Base-by-base conservation (phyloP, 1,140 invertebrate species). In the Papilio xuthus region DNA sequence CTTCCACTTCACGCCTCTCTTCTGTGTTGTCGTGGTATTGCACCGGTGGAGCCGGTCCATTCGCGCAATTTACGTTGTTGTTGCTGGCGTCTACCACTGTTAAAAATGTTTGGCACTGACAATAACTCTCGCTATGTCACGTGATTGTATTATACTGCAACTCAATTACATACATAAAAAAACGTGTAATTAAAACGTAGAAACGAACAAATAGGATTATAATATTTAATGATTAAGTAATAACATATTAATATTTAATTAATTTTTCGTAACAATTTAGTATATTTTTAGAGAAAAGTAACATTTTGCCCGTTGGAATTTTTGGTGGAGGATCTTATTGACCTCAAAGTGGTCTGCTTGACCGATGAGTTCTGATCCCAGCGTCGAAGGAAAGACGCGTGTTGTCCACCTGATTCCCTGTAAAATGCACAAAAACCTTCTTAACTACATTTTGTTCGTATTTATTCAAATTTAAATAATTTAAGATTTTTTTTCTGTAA, bases 291-390 rank as follows among this genome's bases (percentile, higher is more conserved):
- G 88, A 92, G 91, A 13, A 92, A 82, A 81, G 86, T 91, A 9
- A 90, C 83, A 56, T 92, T 92, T 47, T 92, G 85, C 26, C 88
- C 90, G 47, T 92, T 93, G 4, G 90, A 91, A 60, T 90, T 90
- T 85, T 91, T 92, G 4, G 84, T 80, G 0, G 92, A 93, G 0
- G 90, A 92, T 28, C 92, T 80, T 20, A 91, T 74, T 7, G 92
- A 92, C 12, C 92, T 72, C 18, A 92, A 89, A 0, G 90, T 92
- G 1, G 90, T 92, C 18, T 92, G 77, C 69, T 91, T 81, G 3
- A 92, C 86, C 42, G 92, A 93, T 0, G 92, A 92, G 1, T 90
- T 92, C 23, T 88, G 86, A 53, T 93, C 90, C 0, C 89, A 89
- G 4, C 91, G 89, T 0, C 91, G 86, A 8, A 92, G 81, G 0